phyloP scores from a whole-genome alignment of 2,888 invertebrate genomes.

The Bombylius major region DNA sequence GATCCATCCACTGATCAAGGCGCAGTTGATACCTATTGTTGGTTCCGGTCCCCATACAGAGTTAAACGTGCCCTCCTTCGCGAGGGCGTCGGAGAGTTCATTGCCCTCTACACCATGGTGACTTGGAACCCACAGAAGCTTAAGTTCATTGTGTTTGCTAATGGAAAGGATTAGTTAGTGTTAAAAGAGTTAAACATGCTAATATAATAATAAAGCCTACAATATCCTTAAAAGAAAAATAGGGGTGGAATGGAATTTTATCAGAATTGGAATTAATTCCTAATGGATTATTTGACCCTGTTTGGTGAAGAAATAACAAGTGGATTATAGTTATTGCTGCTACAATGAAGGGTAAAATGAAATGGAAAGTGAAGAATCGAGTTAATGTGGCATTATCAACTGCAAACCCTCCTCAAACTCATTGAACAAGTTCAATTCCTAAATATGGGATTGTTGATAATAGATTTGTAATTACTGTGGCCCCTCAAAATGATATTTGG shows the following conservation, averaged over 20 bases:
- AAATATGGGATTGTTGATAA: conserved; percentile 58
- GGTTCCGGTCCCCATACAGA: no score
- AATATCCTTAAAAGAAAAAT: conserved; percentile 51
- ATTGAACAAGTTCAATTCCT: conserved; percentile 49
- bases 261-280: conserved; percentile 50
- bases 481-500: conserved; percentile 72
- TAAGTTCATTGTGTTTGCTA: no score
- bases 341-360: conserved; percentile 58
- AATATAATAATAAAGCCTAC: conserved; percentile 46
- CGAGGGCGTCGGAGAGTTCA: no score
- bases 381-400: conserved; percentile 60
- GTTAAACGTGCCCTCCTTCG: no score
- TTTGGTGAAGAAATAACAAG: conserved; percentile 51
- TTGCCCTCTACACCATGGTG: no score
- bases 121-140: no score
- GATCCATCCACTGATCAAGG: no score
- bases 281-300: conserved; percentile 54
- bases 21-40: no score
- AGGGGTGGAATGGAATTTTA: conserved; percentile 58
- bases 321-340: conserved; percentile 48
- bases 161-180: conserved; percentile 38
- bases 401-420: conserved; percentile 65
- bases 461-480: conserved; percentile 66
- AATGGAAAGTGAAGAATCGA: conserved; percentile 62
- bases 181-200: conserved; percentile 41